Percentiles rank a stretch among this genome's conserved stretches.
phyloP scores from a whole-genome alignment of 30 jellyfish, hydroid and myxozoan genomes.

The Sanderia malayensis region DNA sequence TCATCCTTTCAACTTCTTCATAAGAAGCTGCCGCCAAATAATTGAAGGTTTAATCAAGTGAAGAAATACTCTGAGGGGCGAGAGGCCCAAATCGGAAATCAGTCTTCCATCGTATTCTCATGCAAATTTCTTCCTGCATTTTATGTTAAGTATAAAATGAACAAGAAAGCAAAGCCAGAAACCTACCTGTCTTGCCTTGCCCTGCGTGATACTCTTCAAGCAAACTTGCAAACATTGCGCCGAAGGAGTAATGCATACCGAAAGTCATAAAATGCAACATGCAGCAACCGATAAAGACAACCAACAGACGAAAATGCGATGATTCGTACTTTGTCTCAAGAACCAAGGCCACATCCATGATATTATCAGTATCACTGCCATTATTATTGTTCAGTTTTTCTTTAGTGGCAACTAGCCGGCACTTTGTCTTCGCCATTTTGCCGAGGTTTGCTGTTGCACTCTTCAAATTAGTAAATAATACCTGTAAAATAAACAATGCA shows the following conservation, averaged over 20 bases:
- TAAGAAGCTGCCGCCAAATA: no score
- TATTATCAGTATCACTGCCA: not conserved
- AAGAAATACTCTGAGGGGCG: no score
- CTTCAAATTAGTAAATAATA: no score
- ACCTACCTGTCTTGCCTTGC: constrained; percentile 90
- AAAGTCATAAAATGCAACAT: constrained; percentile 71
- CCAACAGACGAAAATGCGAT: constrained; percentile 45
- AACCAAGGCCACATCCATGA: constrained; percentile 8
- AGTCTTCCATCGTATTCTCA: no score
- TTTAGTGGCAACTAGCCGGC: not conserved
- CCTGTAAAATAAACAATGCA: no score
- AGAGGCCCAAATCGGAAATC: no score
- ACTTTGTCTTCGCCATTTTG: not conserved
- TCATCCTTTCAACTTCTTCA: no score
- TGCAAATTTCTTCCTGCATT: no score
- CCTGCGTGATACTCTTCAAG: constrained; percentile 73
- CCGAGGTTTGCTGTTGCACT: not conserved
- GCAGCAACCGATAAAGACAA: constrained; percentile 64
- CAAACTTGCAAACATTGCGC: constrained; percentile 72
- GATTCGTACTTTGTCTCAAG: constrained; percentile 22
- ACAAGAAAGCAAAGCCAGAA: no score
- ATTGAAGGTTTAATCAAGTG: no score
- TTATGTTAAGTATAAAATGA: no score
- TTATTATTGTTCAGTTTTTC: not conserved
- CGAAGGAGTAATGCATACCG: constrained; percentile 97